Conservation (phyloP, 2,888 invertebrate species). For the Cephus runcator region DNA sequence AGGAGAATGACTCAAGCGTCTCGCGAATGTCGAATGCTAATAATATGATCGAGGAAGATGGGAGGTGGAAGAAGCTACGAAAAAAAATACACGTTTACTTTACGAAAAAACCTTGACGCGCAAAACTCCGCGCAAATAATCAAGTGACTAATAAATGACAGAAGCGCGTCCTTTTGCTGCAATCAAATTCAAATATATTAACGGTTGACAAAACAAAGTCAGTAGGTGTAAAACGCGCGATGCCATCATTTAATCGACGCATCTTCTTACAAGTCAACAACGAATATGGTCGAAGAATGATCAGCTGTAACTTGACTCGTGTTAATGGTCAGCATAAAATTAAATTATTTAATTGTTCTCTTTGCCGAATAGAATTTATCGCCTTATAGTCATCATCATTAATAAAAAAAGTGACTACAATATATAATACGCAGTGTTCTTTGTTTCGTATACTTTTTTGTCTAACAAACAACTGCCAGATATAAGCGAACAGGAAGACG, state of each 20-base stretch:
- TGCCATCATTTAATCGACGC: neutral
- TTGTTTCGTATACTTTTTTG: neutral
- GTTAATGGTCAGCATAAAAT: neutral
- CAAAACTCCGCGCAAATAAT: neutral
- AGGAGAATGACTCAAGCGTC: neutral
- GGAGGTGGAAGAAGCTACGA: neutral
- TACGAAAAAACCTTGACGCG: neutral
- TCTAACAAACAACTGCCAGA: neutral
- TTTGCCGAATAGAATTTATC: neutral
- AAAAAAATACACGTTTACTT: neutral
- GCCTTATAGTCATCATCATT: neutral
- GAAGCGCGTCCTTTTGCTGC: neutral
- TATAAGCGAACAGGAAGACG: neutral
- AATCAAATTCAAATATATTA: neutral
- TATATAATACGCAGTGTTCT: neutral
- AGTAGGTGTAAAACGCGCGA: neutral
- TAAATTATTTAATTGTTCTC: neutral
- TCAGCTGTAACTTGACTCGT: neutral
- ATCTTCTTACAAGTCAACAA: neutral
- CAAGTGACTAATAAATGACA: neutral
- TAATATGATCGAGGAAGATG: neutral
- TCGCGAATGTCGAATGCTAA: neutral
- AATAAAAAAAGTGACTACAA: neutral
- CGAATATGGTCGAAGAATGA: neutral
- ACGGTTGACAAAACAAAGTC: neutral